Conservation (phyloP, 2,113 vertebrate species). For the Xenopus borealis region DNA sequence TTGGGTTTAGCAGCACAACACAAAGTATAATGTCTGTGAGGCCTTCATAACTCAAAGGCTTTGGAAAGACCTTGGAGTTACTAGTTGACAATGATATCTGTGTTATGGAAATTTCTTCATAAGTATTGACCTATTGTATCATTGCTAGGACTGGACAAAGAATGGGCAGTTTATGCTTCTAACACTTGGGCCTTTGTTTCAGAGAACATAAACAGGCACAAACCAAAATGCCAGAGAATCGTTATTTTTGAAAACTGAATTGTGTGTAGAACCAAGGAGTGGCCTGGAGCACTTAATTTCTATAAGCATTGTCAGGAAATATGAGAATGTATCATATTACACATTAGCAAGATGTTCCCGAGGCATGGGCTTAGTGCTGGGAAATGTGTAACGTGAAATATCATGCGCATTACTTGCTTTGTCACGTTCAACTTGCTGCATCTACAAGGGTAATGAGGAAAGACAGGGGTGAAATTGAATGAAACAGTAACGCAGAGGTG, state of each 20-base stretch:
- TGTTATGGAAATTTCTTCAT: not conserved
- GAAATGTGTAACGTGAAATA: not conserved
- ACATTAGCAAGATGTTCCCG: not conserved
- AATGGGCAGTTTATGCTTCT: not conserved
- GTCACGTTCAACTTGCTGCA: not conserved
- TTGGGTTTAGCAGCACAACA: too few species aligned
- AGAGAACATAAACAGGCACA: not conserved
- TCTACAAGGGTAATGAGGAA: not conserved
- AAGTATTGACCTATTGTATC: not conserved
- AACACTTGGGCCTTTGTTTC: not conserved
- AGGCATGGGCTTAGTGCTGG: not conserved
- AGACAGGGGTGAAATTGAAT: not conserved
- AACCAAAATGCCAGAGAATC: not conserved
- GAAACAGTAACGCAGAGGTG: not conserved
- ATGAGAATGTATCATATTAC: not conserved
- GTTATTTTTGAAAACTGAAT: not conserved
- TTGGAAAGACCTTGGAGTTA: not conserved
- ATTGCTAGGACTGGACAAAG: not conserved
- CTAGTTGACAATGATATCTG: not conserved
- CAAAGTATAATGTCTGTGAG: not conserved
- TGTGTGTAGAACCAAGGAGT: not conserved
- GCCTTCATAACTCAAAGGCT: not conserved
- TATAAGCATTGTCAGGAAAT: not conserved
- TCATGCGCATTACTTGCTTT: not conserved
- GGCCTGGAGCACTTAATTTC: not conserved